A percentile compares a stretch with the other conserved stretches of the same genome.
phyloP scores from a whole-genome alignment of 2,888 invertebrate species.

The Hemicrepidius hirtus region DNA sequence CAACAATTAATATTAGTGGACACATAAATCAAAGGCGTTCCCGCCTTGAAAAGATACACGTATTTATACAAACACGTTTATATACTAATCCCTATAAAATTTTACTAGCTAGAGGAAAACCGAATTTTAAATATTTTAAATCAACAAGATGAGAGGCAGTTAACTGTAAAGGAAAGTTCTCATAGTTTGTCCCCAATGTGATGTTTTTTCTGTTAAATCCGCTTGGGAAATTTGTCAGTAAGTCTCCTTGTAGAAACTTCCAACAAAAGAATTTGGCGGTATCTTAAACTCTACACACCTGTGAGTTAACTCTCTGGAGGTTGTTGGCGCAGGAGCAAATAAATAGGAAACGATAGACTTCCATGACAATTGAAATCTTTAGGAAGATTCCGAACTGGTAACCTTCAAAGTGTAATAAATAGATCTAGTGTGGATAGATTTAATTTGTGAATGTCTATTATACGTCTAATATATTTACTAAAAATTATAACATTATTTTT shows the following conservation, averaged over 20 bases:
- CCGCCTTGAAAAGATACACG: neutral
- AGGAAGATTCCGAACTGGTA: neutral
- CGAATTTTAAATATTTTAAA: neutral
- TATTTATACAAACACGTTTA: too few relatives aligned
- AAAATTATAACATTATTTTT: too few relatives aligned
- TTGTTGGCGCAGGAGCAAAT: constrained; percentile 19
- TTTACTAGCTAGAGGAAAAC: neutral
- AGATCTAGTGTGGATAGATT: too few relatives aligned
- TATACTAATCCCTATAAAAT: neutral
- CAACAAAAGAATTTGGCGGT: constrained; percentile 43
- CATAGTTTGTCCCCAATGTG: constrained; percentile 41
- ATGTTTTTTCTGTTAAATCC: constrained; percentile 43
- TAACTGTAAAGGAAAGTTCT: constrained; percentile 32
- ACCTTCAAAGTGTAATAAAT: neutral
- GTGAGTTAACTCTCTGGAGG: constrained; percentile 26
- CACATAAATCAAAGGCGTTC: constrained; percentile 6
- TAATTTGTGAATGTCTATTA: too few relatives aligned
- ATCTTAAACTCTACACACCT: constrained; percentile 44
- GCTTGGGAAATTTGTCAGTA: constrained; percentile 51
- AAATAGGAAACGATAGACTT: constrained; percentile 24
- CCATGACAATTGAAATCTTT: constrained; percentile 30
- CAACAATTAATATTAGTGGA: constrained; percentile 26
- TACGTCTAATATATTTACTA: too few relatives aligned
- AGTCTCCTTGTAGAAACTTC: constrained; percentile 42
- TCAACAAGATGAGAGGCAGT: constrained; percentile 4